A percentile compares a stretch with the other conserved stretches of the same genome.
These are phyloP conservation scores for Apocheima hispidaria DNA, from an alignment of 2,888 invertebrate species.

Conservation along the genomic window DNA sequence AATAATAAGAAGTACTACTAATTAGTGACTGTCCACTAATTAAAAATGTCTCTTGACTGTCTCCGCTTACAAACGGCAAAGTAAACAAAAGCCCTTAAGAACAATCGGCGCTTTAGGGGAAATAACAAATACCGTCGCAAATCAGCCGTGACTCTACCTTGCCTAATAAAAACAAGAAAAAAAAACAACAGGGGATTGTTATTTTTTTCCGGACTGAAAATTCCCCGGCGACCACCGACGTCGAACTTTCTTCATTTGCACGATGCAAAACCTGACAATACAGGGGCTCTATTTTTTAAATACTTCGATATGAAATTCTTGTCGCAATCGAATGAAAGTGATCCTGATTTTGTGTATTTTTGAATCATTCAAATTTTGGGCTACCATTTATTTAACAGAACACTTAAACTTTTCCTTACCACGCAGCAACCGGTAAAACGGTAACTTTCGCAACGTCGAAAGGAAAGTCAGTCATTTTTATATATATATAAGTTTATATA, in stretches of 20 bases:
- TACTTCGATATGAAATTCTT: no score
- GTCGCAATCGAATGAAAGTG: no score
- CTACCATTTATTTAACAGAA: no score
- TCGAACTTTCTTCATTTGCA: slow-evolving; percentile 67
- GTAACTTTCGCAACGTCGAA: no score
- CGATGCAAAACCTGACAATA: slow-evolving; percentile 37
- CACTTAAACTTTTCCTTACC: no score
- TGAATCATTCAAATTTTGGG: no score
- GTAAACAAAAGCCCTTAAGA: slow-evolving; percentile 55
- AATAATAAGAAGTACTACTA: slow-evolving; percentile 21
- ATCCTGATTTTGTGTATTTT: no score
- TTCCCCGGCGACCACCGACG: slow-evolving; percentile 53
- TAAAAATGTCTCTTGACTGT: slow-evolving; percentile 43
- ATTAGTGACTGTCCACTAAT: slow-evolving; percentile 48
- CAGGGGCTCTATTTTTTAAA: no score
- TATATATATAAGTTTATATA: no score
- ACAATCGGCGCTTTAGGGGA: slow-evolving; percentile 58
- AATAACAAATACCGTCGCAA: slow-evolving; percentile 68
- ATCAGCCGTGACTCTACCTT: slow-evolving; percentile 65
- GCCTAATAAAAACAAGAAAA: slow-evolving; percentile 57
- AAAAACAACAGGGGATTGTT: slow-evolving; percentile 44
- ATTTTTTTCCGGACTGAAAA: slow-evolving; percentile 54
- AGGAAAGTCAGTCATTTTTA: no score
- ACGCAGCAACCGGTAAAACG: no score
- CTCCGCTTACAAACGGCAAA: slow-evolving; percentile 31